Conservation (phyloP, 2,888 invertebrate species). For the Coecobrya sp. region DNA sequence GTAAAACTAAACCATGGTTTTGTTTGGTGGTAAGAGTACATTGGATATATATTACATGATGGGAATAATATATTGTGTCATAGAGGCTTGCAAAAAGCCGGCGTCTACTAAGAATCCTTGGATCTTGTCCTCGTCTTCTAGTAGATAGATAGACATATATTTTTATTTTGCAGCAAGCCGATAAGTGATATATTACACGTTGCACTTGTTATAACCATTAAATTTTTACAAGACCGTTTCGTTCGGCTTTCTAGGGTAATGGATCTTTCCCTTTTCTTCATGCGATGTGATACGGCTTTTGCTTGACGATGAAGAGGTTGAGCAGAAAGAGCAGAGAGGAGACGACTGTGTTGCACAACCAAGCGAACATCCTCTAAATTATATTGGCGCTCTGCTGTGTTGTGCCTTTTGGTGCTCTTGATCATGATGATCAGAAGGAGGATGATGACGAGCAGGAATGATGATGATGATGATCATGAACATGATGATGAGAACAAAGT, state of each 20-base stretch:
- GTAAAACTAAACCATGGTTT: background rate
- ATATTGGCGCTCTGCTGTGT: background rate
- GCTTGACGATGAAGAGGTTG: slow-evolving; percentile 7
- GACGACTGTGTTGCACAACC: background rate
- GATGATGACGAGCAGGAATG: background rate
- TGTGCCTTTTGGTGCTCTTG: slow-evolving; percentile 4
- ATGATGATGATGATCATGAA: slow-evolving; percentile 53
- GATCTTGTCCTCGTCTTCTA: too few relatives aligned
- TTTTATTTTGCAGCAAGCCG: background rate
- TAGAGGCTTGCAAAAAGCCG: too few relatives aligned
- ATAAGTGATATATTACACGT: slow-evolving; percentile 38
- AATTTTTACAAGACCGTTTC: background rate
- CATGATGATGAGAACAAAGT: slow-evolving; percentile 56
- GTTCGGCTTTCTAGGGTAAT: background rate
- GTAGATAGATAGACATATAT: background rate
- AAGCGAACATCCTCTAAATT: slow-evolving; percentile 13
- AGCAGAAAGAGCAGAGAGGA: background rate
- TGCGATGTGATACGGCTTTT: background rate
- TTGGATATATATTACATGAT: too few relatives aligned
- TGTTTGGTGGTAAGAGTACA: background rate
- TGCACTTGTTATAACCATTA: slow-evolving; percentile 8
- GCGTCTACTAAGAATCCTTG: too few relatives aligned
- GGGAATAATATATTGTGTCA: too few relatives aligned
- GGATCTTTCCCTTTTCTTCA: background rate
- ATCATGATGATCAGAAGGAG: background rate